phyloP scores from a whole-genome alignment of 2,888 invertebrate genomes.

The Eupithecia vulgata region DNA sequence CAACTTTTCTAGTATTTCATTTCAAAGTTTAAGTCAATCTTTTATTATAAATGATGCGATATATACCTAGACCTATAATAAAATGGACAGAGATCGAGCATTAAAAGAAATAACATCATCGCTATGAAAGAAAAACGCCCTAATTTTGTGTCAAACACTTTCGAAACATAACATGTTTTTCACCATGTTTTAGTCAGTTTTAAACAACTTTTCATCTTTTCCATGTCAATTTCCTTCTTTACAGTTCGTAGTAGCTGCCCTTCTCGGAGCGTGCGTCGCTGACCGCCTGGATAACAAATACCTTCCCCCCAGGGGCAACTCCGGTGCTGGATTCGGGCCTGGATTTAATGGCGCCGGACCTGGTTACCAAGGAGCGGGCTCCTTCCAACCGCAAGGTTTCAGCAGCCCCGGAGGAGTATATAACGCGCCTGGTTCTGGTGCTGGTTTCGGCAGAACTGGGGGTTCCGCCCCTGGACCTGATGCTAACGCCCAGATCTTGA shows the following conservation, averaged over 20 bases:
- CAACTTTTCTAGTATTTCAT: no score
- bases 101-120: no score
- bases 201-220: not conserved
- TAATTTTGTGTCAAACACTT: not conserved
- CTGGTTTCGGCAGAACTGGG: slow-evolving; percentile 40
- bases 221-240: slow-evolving; percentile 29
- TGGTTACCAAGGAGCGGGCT: slow-evolving; percentile 10
- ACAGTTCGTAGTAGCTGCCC: slow-evolving; percentile 75
- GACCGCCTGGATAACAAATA: slow-evolving; percentile 80
- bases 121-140: not conserved
- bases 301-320: slow-evolving; percentile 77
- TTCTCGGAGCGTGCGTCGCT: slow-evolving; percentile 76
- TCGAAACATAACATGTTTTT: not conserved
- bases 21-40: no score
- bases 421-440: slow-evolving; percentile 23
- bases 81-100: no score
- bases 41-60: no score
- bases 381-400: slow-evolving; percentile 28
- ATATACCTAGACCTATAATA: no score
- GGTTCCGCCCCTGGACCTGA: slow-evolving; percentile 58
- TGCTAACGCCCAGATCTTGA: slow-evolving; percentile 73
- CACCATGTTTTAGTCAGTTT: not conserved
- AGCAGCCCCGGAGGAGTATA: slow-evolving; percentile 41
- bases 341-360: slow-evolving; percentile 51
- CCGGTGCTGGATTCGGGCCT: slow-evolving; percentile 71